Evolutionary conservation across 2,113 vertebrate genomes (phyloP), one percentile per base, ranked within the genome.

Genomic region (Anhinga anhinga): DNA sequence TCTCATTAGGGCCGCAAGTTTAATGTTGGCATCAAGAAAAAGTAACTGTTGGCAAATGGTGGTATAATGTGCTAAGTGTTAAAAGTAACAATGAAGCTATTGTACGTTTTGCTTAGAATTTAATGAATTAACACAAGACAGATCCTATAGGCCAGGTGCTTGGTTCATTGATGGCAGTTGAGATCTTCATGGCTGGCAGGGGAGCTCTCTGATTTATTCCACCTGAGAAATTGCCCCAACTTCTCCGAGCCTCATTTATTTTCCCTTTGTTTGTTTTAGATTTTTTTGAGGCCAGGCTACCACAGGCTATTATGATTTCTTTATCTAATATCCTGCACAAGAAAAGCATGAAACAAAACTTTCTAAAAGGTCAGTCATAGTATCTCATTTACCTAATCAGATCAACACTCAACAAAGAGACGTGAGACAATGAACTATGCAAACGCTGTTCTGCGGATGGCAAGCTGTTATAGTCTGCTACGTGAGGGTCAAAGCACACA

Each of bases 21-120:
- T 89, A 81, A 58, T 62, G 47, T 69, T 97, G 93, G 82, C 87
- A 87, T 63, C 94, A 94, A 82, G 96, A 95, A 95, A 83, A 72
- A 79, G 47, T 96, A 92, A 92, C 72, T 94, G 88, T 79, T 97
- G 92, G 77, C 93, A 83, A 96, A 93, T 45, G 40, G 40, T 14
- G 53, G 74, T 70, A 74, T 91, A 86, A 72, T 91, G 88, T 93
- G 73, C 86, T 90, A 79, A 76, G 29, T 77, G 82, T 94, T 82
- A 83, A 90, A 97, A 95, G 86, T 44, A 86, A 76, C 59, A 78
- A 50, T 63, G 72, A 58, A 55, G 26, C 47, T 81, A 17, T 86
- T 91, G 76, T 70, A 69, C 2, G 0, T 7, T 67, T 91, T 78
- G 55, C 89, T 77, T 61, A 45, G 38, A 58, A 87, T 76, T 65